Conservation (phyloP, 2,888 invertebrate species). For the Anoncus sp. region DNA sequence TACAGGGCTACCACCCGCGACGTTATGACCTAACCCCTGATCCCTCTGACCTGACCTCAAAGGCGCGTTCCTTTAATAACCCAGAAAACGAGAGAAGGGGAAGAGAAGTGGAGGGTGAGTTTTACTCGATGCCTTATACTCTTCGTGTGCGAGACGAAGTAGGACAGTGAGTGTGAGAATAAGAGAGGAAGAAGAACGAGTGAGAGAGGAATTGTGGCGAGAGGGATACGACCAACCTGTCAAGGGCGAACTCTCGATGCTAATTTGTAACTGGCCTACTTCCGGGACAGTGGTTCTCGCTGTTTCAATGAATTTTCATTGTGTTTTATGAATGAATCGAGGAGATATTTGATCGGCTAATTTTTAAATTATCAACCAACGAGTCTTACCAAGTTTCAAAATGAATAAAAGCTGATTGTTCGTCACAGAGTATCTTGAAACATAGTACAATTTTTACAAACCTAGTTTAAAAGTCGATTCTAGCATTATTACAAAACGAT, state of each 20-base stretch:
- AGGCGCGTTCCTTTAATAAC: conserved; percentile 81
- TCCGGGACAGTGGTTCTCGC: conserved; percentile 80
- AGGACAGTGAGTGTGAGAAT: conserved; percentile 55
- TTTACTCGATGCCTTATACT: conserved; percentile 60
- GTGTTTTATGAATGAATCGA: conserved; percentile 2
- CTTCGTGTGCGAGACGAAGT: conserved; percentile 58
- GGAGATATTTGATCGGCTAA: not conserved
- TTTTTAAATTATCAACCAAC: not conserved
- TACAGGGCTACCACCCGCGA: conserved; percentile 52
- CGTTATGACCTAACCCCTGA: conserved; percentile 79
- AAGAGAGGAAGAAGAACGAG: conserved; percentile 52
- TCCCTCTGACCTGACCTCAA: conserved; percentile 77
- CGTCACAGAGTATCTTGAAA: too few relatives aligned
- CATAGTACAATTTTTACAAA: too few relatives aligned
- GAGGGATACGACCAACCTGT: conserved; percentile 72
- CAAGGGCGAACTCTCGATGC: conserved; percentile 81
- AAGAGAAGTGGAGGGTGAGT: conserved; percentile 53
- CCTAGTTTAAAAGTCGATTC: too few relatives aligned
- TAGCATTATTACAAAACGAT: not conserved
- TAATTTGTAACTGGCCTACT: conserved; percentile 82
- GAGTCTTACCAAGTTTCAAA: not conserved
- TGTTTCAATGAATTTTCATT: conserved; percentile 67
- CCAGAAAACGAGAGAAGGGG: conserved; percentile 73
- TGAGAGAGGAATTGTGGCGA: conserved; percentile 45
- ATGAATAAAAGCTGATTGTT: too few relatives aligned